phyloP scores from a whole-genome alignment of 2,113 vertebrate genomes.

The Pterocles orientalis region DNA sequence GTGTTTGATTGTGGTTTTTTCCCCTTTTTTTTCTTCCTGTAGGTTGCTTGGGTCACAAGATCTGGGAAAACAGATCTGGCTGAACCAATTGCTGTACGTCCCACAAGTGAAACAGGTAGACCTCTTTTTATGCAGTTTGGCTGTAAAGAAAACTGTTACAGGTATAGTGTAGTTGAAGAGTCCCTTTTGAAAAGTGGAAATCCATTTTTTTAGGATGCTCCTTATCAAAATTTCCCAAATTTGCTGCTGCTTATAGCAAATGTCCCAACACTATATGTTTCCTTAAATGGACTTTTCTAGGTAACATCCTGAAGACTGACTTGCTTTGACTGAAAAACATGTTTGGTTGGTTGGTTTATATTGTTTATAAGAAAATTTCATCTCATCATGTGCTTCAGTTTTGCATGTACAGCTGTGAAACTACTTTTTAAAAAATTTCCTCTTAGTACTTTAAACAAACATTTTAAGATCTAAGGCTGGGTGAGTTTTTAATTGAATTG shows the following conservation, averaged over 20 bases:
- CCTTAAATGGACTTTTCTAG: not conserved
- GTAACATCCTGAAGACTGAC: not conserved
- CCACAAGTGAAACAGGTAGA: conserved; percentile 96
- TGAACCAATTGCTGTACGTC: conserved; percentile 94
- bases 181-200: not conserved
- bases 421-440: not conserved
- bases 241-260: not conserved
- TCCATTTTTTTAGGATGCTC: not conserved
- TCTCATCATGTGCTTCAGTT: not conserved
- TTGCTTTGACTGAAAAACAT: not conserved
- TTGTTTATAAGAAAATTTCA: not conserved
- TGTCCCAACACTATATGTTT: not conserved
- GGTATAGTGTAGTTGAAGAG: not conserved
- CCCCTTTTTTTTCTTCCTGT: not conserved
- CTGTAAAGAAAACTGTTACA: not conserved
- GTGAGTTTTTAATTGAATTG: not conserved
- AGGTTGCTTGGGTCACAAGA: conserved; percentile 98
- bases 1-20: not conserved
- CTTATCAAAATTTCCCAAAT: not conserved
- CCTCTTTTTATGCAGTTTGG: not conserved
- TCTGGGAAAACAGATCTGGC: conserved; percentile 98
- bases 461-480: not conserved
- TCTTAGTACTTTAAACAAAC: not conserved
- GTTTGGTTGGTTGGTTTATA: not conserved
- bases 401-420: not conserved